Evolutionary conservation across 2,888 invertebrate genomes (phyloP).

Genomic region (Osmoderma eremita): DNA sequence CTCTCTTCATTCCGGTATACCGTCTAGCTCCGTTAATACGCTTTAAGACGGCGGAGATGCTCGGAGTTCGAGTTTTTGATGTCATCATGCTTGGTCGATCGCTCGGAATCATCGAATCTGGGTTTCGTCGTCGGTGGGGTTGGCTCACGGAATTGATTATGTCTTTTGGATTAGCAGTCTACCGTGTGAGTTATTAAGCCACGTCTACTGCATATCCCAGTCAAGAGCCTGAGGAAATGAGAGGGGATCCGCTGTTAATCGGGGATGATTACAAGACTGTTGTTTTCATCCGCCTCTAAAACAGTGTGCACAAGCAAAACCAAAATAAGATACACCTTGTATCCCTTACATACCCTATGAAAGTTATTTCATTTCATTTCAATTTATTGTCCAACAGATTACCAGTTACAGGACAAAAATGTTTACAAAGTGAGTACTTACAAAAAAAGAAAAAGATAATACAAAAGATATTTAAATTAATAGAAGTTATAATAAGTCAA

Average conservation of each 20-base stretch:
- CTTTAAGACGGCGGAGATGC: slow-evolving; percentile 19
- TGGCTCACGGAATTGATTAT: slow-evolving; percentile 7
- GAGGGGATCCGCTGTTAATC: neutral
- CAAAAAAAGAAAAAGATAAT: no score
- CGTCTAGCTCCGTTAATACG: slow-evolving; percentile 1
- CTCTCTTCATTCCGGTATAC: neutral
- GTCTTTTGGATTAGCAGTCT: slow-evolving; percentile 9
- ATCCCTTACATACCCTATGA: no score
- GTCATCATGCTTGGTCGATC: slow-evolving; percentile 20
- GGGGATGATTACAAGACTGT: neutral
- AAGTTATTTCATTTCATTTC: no score
- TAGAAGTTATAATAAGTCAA: no score
- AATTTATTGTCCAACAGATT: no score
- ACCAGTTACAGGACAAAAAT: no score
- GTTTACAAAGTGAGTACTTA: no score
- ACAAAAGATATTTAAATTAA: no score
- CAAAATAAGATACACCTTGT: no score
- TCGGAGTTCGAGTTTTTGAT: slow-evolving; percentile 26
- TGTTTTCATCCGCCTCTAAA: no score
- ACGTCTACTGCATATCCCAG: neutral
- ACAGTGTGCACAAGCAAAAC: no score
- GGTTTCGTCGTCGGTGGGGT: neutral
- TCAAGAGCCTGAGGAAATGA: neutral
- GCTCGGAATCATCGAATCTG: slow-evolving; percentile 19
- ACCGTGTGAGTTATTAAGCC: slow-evolving; percentile 12